Percentiles rank a stretch among this genome's conserved stretches.
Evolutionary conservation across 2,888 invertebrate species (phyloP).

Genomic region (Agrilus cyanescens): DNA sequence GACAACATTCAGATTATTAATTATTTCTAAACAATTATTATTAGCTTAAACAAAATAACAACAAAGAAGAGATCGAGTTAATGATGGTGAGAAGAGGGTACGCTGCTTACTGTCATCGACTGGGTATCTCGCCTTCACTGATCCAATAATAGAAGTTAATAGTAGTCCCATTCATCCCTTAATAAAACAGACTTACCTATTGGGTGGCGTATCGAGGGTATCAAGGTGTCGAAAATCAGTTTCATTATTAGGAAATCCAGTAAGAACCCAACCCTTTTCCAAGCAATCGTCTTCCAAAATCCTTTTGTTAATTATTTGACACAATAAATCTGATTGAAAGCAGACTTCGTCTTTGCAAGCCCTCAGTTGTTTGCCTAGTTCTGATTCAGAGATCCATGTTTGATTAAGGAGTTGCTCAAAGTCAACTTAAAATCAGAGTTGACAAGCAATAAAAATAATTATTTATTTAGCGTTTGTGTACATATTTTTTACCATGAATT

Average conservation of each 20-base stretch:
- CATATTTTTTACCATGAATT: slow-evolving; percentile 34
- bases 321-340: slow-evolving; percentile 29
- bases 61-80: no score
- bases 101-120: no score
- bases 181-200: slow-evolving; percentile 35
- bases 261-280: slow-evolving; percentile 50
- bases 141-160: no score
- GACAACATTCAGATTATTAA: neutral
- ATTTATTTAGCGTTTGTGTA: neutral
- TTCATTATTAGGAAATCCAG: slow-evolving; percentile 44
- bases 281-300: slow-evolving; percentile 43
- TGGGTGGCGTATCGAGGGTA: slow-evolving; percentile 47
- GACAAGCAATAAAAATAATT: no score
- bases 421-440: slow-evolving; percentile 35
- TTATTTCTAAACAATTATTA: no score
- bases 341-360: slow-evolving; percentile 27
- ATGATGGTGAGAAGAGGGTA: no score
- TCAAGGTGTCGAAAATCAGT: slow-evolving; percentile 49
- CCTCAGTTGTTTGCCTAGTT: slow-evolving; percentile 28
- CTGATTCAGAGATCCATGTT: slow-evolving; percentile 32
- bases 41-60: no score
- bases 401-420: slow-evolving; percentile 43
- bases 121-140: no score
- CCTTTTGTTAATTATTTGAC: slow-evolving; percentile 33
- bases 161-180: no score